These are phyloP conservation scores for Glareola pratincola DNA, from an alignment of 2,113 vertebrate species.

Conservation along the genomic window DNA sequence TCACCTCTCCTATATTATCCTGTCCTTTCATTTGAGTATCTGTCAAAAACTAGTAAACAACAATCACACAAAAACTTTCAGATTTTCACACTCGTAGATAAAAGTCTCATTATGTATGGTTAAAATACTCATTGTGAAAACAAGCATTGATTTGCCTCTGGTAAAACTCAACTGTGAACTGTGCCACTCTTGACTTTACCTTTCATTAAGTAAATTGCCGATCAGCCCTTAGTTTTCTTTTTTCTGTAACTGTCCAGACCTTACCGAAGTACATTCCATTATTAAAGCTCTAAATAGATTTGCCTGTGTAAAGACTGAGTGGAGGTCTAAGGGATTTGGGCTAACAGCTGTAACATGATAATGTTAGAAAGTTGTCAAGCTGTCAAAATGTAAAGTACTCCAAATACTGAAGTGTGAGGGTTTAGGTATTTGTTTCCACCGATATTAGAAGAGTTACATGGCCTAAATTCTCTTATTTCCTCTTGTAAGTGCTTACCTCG, in stretches of 20 bases:
- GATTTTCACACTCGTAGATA: not conserved
- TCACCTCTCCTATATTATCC: not conserved
- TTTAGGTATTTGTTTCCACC: conserved; percentile 8
- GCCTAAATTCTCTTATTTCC: not conserved
- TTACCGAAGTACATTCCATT: not conserved
- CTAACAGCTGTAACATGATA: conserved; percentile 25
- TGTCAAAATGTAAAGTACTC: conserved; percentile 39
- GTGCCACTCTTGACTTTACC: not conserved
- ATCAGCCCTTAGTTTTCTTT: not conserved
- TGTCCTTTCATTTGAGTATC: not conserved
- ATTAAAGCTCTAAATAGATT: not conserved
- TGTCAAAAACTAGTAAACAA: not conserved
- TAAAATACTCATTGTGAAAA: not conserved
- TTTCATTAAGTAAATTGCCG: not conserved
- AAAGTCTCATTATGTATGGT: not conserved
- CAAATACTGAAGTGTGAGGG: not conserved
- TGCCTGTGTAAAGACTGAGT: not conserved
- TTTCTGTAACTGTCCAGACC: not conserved
- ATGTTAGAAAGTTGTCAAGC: conserved; percentile 31
- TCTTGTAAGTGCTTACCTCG: not conserved
- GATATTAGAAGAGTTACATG: not conserved
- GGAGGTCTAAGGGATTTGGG: not conserved
- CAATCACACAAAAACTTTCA: not conserved
- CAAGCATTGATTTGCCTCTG: not conserved
- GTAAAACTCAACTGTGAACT: not conserved